phyloP scores from a whole-genome alignment of 2,888 invertebrate species.

The Acronicta psi region DNA sequence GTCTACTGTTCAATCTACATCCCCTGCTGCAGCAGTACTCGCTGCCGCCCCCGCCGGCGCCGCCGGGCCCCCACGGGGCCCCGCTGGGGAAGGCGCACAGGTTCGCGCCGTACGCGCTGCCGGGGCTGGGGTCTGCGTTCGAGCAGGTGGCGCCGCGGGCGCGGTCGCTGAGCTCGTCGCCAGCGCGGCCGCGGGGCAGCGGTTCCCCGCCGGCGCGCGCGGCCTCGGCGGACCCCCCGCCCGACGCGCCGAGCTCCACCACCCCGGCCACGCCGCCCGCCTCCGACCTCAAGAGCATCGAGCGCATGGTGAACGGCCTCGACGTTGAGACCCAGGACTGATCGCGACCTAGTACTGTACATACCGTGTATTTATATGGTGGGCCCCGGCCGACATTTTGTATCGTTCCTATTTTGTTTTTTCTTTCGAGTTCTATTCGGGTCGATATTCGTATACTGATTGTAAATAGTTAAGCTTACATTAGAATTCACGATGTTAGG shows the following conservation, averaged over 20 bases:
- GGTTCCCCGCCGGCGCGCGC: constrained; percentile 85
- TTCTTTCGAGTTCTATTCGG: constrained; percentile 87
- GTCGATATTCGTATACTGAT: constrained; percentile 85
- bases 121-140: constrained; percentile 94
- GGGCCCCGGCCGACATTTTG: constrained; percentile 79
- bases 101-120: constrained; percentile 96
- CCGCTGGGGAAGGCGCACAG: constrained; percentile 92
- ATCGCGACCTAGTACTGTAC: constrained; percentile 75
- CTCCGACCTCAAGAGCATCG: constrained; percentile 97
- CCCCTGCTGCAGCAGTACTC: constrained; percentile 96
- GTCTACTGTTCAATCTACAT: constrained; percentile 96
- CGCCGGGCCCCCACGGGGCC: constrained; percentile 89
- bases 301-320: constrained; percentile 98
- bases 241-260: constrained; percentile 88
- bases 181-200: constrained; percentile 80
- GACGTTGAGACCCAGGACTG: constrained; percentile 93
- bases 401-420: constrained; percentile 89
- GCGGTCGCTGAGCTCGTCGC: constrained; percentile 90
- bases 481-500: constrained; percentile 71
- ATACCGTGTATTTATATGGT: constrained; percentile 86
- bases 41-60: constrained; percentile 91
- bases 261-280: constrained; percentile 89
- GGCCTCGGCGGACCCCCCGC: constrained; percentile 85
- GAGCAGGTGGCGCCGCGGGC: constrained; percentile 95
- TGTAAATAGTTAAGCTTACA: constrained; percentile 87